Evolutionary conservation across 2,113 vertebrate species (phyloP), one percentile per base, ranked within the genome.

Genomic region (Coptodon bakossiorum): DNA sequence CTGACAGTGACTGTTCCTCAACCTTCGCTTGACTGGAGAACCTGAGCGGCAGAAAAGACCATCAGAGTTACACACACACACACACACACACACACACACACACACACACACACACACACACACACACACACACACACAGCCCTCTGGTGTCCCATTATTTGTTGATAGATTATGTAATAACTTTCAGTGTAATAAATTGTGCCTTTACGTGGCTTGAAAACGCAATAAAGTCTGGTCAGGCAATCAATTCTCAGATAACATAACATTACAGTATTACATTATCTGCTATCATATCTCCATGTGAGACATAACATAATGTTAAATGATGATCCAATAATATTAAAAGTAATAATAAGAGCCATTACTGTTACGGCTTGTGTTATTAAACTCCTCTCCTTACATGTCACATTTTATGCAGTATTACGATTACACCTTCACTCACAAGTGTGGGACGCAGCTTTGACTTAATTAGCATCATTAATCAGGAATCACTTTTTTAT

Each of bases 151-250:
- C 36, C 53, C 57, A 68, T 81, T 73, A 85, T 57, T 54, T 52
- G 53, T 34, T 91, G 88, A 94, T 89, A 88, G 83, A 92, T 86
- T 81, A 90, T 88, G 86, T 79, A 89, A 92, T 93, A 94, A 91
- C 87, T 24, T 29, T 40, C 82, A 83, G 81, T 80, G 54, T 87
- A 91, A 91, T 91, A 92, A 86, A 92, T 91, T 80, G 48, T 16
- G 40, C 90, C 89, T 90, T 86, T 86, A 86, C 68, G 22, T 82
- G 82, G 76, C 40, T 76, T 66, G 63, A 78, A 91, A 93, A 94
- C 57, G 88, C 80, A 94, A 94, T 94, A 89, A 91, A 54, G 80
- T 71, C 53, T 66, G 27, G 38, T 66, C 59, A 84, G 86, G 85
- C 80, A 59, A 92, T 92, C 88, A 89, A 68, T 91, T 90, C 61